phyloP scores from a whole-genome alignment of 2,888 invertebrate species.

The Cetonia aurata region DNA sequence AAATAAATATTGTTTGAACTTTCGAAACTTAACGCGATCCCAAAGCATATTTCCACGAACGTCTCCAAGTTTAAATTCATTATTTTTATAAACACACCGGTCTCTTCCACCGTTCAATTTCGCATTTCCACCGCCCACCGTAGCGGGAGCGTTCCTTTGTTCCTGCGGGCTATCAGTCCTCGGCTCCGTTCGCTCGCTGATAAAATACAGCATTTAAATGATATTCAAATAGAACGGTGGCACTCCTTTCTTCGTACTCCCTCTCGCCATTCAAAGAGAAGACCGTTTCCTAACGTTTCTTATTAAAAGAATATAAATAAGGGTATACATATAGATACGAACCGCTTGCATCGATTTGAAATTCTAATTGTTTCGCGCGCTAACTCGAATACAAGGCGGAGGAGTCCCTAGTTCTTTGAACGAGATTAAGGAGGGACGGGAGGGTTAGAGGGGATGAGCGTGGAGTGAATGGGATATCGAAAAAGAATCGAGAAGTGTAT shows the following conservation, averaged over 20 bases:
- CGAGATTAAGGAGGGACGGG: neutral
- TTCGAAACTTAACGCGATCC: no score
- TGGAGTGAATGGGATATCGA: slow-evolving; percentile 8
- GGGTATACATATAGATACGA: slow-evolving; percentile 26
- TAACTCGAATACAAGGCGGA: slow-evolving; percentile 5
- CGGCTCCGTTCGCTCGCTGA: neutral
- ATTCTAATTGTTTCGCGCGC: slow-evolving; percentile 37
- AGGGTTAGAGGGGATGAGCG: neutral
- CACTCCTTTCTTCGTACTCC: no score
- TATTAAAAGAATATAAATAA: slow-evolving; percentile 38
- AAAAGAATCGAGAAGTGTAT: slow-evolving; percentile 40
- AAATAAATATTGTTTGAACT: no score
- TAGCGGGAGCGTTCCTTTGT: no score
- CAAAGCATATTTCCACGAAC: no score
- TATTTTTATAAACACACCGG: no score
- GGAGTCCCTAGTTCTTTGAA: neutral
- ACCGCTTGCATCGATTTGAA: slow-evolving; percentile 16
- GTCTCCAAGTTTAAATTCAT: no score
- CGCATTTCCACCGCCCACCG: no score
- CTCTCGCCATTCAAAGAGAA: no score
- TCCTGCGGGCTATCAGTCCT: no score
- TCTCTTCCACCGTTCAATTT: no score
- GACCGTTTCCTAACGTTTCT: slow-evolving; percentile 18
- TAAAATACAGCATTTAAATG: neutral
- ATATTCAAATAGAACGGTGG: neutral